Percentiles rank a stretch among this genome's conserved stretches.
Conservation (phyloP, 2,888 invertebrate species). For the Odontothrips loti region DNA sequence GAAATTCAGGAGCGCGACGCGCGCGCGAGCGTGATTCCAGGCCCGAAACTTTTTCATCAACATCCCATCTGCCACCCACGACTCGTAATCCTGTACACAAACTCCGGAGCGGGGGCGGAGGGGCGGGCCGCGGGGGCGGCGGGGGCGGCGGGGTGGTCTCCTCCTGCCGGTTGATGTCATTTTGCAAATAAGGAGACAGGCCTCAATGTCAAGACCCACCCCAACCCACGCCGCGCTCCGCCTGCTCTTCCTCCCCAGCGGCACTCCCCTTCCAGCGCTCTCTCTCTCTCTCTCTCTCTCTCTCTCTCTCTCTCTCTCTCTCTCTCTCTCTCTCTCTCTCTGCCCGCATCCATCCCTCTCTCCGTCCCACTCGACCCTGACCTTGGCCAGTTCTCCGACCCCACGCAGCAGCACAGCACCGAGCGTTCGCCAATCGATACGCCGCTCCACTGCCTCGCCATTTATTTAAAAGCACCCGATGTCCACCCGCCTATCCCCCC, state of each 20-base stretch:
- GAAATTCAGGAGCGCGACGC: too few relatives aligned
- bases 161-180: background rate
- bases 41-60: too few relatives aligned
- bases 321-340: background rate
- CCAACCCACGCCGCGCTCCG: background rate
- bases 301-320: background rate
- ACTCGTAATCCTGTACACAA: too few relatives aligned
- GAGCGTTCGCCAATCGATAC: background rate
- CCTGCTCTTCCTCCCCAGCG: too few relatives aligned
- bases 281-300: background rate
- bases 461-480: background rate
- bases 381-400: conserved; percentile 17
- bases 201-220: too few relatives aligned
- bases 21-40: background rate
- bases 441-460: background rate
- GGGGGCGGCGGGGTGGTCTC: background rate
- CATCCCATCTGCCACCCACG: too few relatives aligned
- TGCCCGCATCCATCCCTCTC: background rate
- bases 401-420: background rate
- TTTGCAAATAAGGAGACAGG: background rate
- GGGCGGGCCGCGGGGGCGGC: background rate
- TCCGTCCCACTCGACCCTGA: background rate
- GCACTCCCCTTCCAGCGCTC: background rate
- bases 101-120: background rate
- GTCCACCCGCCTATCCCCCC: too few relatives aligned